phyloP scores from a whole-genome alignment of 2,888 invertebrate species.

The Eupithecia dodoneata region DNA sequence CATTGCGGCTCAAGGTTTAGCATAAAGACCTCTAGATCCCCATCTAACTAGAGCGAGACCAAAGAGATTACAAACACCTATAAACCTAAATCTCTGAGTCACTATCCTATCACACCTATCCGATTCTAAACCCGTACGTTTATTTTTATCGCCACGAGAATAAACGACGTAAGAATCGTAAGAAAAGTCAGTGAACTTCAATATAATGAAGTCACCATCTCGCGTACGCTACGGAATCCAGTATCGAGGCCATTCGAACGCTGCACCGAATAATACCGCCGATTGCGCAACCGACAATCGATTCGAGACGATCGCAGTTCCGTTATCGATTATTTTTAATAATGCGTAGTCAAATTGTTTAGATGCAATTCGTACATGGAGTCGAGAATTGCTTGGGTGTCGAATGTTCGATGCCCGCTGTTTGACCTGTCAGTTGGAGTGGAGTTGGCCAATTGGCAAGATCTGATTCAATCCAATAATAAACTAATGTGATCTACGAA shows the following conservation, averaged over 20 bases:
- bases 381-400: slow-evolving; percentile 16
- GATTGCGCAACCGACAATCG: slow-evolving; percentile 68
- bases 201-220: slow-evolving; percentile 61
- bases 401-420: slow-evolving; percentile 29
- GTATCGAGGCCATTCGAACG: slow-evolving; percentile 64
- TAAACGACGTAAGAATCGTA: slow-evolving; percentile 50
- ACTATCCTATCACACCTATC: slow-evolving; percentile 35
- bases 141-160: slow-evolving; percentile 46
- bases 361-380: slow-evolving; percentile 37
- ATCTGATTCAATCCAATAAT: slow-evolving; percentile 1
- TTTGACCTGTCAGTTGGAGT: slow-evolving; percentile 19
- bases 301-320: slow-evolving; percentile 57
- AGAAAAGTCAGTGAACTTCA: slow-evolving; percentile 60
- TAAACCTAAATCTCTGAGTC: slow-evolving; percentile 21
- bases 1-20: neutral
- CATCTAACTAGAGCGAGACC: slow-evolving; percentile 12
- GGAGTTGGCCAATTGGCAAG: slow-evolving; percentile 11
- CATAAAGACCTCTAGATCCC: neutral
- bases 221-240: slow-evolving; percentile 53
- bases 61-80: slow-evolving; percentile 21
- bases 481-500: neutral
- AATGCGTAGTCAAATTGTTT: slow-evolving; percentile 59
- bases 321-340: slow-evolving; percentile 66
- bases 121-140: slow-evolving; percentile 40
- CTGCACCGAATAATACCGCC: slow-evolving; percentile 68